Percentiles rank a stretch among this genome's conserved stretches.
These are phyloP conservation scores for Parnassius glacialis DNA, from an alignment of 2,888 invertebrate species.

Conservation along the genomic window DNA sequence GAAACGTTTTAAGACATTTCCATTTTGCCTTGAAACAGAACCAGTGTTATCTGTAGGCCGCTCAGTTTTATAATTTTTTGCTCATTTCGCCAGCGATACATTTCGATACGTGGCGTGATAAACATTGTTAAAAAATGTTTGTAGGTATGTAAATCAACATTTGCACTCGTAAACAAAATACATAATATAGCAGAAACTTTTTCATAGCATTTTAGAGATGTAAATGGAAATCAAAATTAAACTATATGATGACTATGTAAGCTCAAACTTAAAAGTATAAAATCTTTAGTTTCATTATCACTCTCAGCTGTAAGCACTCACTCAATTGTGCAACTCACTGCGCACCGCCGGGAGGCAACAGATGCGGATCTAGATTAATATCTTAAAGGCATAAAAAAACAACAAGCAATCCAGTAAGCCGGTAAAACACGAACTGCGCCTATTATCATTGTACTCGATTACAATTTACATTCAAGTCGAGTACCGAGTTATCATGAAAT, in stretches of 20 bases:
- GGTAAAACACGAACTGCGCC: constrained; percentile 24
- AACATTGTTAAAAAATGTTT: too few species aligned
- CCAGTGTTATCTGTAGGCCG: background rate
- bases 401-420: constrained; percentile 23
- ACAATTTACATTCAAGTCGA: constrained; percentile 8
- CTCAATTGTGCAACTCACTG: constrained; percentile 16
- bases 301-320: background rate
- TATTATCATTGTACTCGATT: constrained; percentile 19
- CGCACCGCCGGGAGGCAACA: constrained; percentile 24
- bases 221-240: too few species aligned
- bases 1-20: constrained; percentile 4
- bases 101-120: too few species aligned
- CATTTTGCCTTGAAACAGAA: constrained; percentile 14
- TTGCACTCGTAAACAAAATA: too few species aligned
- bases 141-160: too few species aligned
- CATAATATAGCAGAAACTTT: too few species aligned
- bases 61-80: background rate
- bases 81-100: too few species aligned
- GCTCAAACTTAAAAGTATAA: too few species aligned
- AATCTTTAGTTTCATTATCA: too few species aligned
- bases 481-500: background rate
- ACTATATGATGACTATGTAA: too few species aligned
- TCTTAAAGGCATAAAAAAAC: constrained; percentile 34
- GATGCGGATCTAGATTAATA: constrained; percentile 37
- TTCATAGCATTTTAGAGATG: too few species aligned